A percentile compares a stretch with the other conserved stretches of the same genome.
Evolutionary conservation across 2,888 invertebrate species (phyloP).

Genomic region (Bembecia ichneumoniformis): DNA sequence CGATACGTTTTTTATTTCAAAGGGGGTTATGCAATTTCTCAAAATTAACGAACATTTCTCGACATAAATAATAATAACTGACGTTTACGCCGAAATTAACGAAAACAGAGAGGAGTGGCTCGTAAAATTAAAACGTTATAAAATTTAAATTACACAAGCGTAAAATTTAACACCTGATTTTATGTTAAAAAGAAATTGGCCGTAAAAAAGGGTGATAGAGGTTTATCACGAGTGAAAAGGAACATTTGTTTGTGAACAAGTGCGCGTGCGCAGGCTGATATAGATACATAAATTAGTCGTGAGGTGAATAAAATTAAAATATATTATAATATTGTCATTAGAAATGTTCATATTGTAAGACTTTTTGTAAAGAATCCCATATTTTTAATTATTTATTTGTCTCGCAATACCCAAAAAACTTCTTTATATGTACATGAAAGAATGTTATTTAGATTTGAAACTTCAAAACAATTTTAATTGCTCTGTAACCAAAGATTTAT

Average conservation of each 20-base stretch:
- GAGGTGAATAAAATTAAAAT: slow-evolving; percentile 39
- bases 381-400: too few species aligned
- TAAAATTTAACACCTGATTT: slow-evolving; percentile 45
- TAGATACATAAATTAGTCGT: slow-evolving; percentile 21
- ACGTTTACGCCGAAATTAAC: slow-evolving; percentile 3
- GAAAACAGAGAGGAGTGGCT: slow-evolving; percentile 5
- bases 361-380: too few species aligned
- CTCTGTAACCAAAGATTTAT: too few species aligned
- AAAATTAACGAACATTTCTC: too few species aligned
- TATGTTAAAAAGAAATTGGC: slow-evolving; percentile 42
- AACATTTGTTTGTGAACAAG: slow-evolving; percentile 30
- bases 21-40: slow-evolving; percentile 3
- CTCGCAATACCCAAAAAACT: too few species aligned
- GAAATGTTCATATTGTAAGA: too few species aligned
- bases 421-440: too few species aligned
- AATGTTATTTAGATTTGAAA: too few species aligned
- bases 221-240: slow-evolving; percentile 25
- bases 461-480: too few species aligned
- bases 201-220: slow-evolving; percentile 22
- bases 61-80: neutral
- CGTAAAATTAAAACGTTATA: neutral
- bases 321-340: slow-evolving; percentile 6
- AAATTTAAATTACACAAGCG: slow-evolving; percentile 16
- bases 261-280: slow-evolving; percentile 24
- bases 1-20: neutral